Percentiles rank a stretch among this genome's conserved stretches.
These are phyloP conservation scores for Epicampocera succincta DNA, from an alignment of 2,888 invertebrate genomes.

Conservation along the genomic window DNA sequence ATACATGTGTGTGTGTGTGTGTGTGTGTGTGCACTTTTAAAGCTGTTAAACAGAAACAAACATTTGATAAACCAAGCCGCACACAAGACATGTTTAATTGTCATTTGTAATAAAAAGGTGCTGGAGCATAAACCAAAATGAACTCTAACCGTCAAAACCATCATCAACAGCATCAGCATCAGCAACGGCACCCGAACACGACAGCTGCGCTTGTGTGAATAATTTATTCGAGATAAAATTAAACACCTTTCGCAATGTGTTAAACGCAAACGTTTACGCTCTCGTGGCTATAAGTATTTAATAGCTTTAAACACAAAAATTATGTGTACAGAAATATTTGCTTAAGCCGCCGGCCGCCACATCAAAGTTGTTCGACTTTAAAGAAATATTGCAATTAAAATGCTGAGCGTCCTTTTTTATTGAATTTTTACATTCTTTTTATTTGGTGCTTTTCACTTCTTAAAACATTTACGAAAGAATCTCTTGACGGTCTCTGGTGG, in stretches of 20 bases:
- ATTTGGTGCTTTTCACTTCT: not conserved
- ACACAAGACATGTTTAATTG: constrained; percentile 57
- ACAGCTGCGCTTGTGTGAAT: constrained; percentile 40
- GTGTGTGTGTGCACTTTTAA: not conserved
- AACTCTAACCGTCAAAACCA: constrained; percentile 64
- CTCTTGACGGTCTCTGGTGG: constrained; percentile 13
- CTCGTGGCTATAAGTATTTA: not conserved
- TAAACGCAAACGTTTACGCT: constrained; percentile 12
- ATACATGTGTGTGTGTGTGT: no score
- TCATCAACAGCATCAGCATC: constrained; percentile 4
- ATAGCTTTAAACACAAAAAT: constrained; percentile 1
- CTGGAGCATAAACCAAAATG: constrained; percentile 64
- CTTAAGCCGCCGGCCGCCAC: not conserved
- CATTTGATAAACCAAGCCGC: constrained; percentile 16
- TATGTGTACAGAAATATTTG: constrained; percentile 30
- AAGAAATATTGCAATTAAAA: no score
- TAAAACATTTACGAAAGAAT: not conserved
- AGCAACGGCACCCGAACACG: not conserved
- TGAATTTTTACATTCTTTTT: not conserved
- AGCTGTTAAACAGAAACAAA: constrained; percentile 5
- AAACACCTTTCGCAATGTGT: constrained; percentile 38
- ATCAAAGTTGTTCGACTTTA: no score
- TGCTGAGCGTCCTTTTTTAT: no score
- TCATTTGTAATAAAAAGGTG: constrained; percentile 57
- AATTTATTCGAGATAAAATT: constrained; percentile 47